Base-by-base conservation (phyloP, 2,113 vertebrate species). In the Lonchura striata region DNA sequence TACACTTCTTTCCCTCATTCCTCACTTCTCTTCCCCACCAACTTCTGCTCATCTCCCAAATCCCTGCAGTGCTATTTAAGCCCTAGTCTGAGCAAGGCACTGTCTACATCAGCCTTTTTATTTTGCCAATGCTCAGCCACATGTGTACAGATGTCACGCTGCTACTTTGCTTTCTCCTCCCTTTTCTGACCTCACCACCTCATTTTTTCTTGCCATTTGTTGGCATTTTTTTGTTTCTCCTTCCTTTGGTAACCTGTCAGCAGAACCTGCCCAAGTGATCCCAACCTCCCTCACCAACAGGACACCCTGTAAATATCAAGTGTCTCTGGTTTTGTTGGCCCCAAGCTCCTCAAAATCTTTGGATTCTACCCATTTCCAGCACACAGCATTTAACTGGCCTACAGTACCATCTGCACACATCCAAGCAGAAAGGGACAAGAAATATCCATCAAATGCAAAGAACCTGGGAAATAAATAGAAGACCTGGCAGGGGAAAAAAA, bases 381-480 rank as follows among this genome's bases (percentile, higher is more conserved):
- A 78, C 41, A 24, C 10, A 20, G 46, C 2, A 25, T 41, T 80
- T 71, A 70, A n/a, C 33, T 39, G 22, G 31, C 56, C 80, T 70
- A 18, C 95, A 91, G 77, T 65, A 27, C 44, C 54, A 33, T 10
- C 44, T 84, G 44, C 50, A 93, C 53, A n/a, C 5, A 15, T 31
- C 82, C 28, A 13, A 79, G 90, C 59, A 70, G 46, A 41, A 53
- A 11, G 24, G 19, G 16, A 33, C n/a, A 33, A 35, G 25, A 50
- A 75, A 24, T 19, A 42, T 41, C 70, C 76, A 91, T 92, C 53
- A 78, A 85, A 84, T 44, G 64, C 49, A 74, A 93, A 86, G 59
- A 52, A 72, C 41, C 69, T 84, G 44, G 80, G 70, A 96, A 97
- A 97, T 94, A 96, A 88, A 93, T 76, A 41, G 46, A 57, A 94